Conservation (phyloP, 1,140 invertebrate species). For the Macrobrachium rosenbergii region DNA sequence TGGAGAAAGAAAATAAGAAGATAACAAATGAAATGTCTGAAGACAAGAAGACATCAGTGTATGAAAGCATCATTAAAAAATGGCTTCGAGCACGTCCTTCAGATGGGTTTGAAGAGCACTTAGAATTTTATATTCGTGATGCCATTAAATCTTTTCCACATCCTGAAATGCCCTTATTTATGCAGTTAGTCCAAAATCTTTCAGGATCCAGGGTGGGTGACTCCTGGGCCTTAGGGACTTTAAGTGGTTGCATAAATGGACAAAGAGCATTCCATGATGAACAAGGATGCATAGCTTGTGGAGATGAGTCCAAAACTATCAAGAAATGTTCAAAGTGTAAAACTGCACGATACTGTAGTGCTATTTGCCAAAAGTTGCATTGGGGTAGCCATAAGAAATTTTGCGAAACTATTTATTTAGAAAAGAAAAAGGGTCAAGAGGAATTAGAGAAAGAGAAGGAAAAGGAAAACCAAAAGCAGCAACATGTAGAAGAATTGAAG, state of each 20-base stretch:
- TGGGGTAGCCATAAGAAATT: constrained; percentile 96
- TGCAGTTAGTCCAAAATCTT: constrained; percentile 54
- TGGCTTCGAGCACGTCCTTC: constrained; percentile 82
- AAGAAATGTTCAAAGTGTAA: constrained; percentile 96
- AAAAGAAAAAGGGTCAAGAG: constrained; percentile 42
- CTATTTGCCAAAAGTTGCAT: constrained; percentile 93
- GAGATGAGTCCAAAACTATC: constrained; percentile 77
- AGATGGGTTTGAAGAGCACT: constrained; percentile 82
- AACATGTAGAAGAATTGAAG: background rate
- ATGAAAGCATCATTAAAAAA: constrained; percentile 69
- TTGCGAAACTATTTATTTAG: constrained; percentile 70
- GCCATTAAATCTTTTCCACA: constrained; percentile 89
- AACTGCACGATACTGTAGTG: constrained; percentile 92
- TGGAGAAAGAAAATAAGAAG: constrained; percentile 69
- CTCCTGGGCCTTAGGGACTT: constrained; percentile 77
- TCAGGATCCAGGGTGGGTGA: constrained; percentile 67
- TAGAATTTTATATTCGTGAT: constrained; percentile 87
- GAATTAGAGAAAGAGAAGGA: constrained; percentile 25
- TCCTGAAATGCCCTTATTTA: constrained; percentile 85
- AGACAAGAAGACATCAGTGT: constrained; percentile 28
- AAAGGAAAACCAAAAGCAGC: constrained; percentile 38
- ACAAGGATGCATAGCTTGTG: constrained; percentile 87
- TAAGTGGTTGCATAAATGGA: constrained; percentile 91
- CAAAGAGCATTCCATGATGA: constrained; percentile 79
- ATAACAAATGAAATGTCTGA: constrained; percentile 1